Evolutionary conservation across 2,113 vertebrate genomes (phyloP), one percentile per base, ranked within the genome.

Genomic region (Lanius ludovicianus): DNA sequence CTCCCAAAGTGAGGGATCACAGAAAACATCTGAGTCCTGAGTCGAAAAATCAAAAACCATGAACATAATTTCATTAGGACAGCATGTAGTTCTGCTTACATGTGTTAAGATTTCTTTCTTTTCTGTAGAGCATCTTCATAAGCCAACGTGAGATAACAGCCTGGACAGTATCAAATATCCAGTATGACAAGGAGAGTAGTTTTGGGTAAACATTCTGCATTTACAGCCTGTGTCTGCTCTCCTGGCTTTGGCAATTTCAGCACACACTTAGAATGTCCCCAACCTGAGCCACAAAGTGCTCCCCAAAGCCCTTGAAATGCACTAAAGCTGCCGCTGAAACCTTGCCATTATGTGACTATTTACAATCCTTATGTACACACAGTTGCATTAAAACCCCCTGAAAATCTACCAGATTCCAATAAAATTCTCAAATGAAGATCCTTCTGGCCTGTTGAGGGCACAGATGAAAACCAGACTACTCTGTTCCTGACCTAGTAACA

Each of bases 341-440:
- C 50, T 56, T 71, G 25, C 25, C 28, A 9, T 53, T 49, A 14
- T 4, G 3, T 3, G 5, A 20, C 46, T 53, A 17, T 30, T 79
- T 60, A 41, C 27, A 78, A 6, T 5, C 13, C 60, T 65, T 23
- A 46, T 4, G 15, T 7, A n/a, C 2, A 0, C 1, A 15, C 0
- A 22, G 74, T 9, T 76, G 74, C 41, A 74, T 22, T 64, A 41
- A 46, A 92, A 35, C 28, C 47, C 35, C 17, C 39, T 42, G 62
- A 96, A 95, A 95, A 68, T 35, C 39, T 46, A 88, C 35, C 37
- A 4, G 9, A 33, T 49, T 10, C 31, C 23, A 84, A 56, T 3
- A 52, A 22, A 23, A 68, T 65, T 59, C 8, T 55, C 35, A 35
- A 3, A 25, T 4, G 11, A 87, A 81, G n/a, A 63, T 57, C 33